A percentile compares a stretch with the other conserved stretches of the same genome.
Evolutionary conservation across 2,797 vertebrate genomes (phyloP).

Genomic region (Eptatretus atami): DNA sequence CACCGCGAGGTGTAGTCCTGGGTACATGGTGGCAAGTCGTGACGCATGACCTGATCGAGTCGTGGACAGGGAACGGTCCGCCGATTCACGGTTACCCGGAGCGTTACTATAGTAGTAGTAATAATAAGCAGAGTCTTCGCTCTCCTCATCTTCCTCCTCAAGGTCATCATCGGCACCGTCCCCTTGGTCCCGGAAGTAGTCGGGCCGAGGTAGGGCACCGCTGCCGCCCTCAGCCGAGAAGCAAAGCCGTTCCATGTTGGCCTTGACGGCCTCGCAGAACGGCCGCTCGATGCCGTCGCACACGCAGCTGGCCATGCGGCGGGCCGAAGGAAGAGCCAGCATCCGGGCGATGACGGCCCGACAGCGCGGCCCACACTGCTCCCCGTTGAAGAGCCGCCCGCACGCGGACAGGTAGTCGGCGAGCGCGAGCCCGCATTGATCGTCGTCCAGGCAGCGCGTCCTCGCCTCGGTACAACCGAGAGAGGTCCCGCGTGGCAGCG

Average conservation of each 20-base stretch:
- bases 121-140: too few species aligned
- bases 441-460: slow-evolving; percentile 23
- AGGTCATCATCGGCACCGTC: too few species aligned
- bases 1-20: too few species aligned
- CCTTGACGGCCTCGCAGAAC: slow-evolving; percentile 34
- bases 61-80: too few species aligned
- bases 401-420: slow-evolving; percentile 24
- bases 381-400: slow-evolving; percentile 34
- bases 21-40: too few species aligned
- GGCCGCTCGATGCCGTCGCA: slow-evolving; percentile 32
- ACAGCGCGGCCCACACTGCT: slow-evolving; percentile 23
- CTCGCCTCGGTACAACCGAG: slow-evolving; percentile 32
- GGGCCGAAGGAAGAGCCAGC: slow-evolving; percentile 21
- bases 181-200: too few species aligned
- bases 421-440: slow-evolving; percentile 19
- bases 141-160: too few species aligned
- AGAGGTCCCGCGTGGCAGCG: slow-evolving; percentile 12
- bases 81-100: too few species aligned
- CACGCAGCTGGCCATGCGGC: slow-evolving; percentile 22
- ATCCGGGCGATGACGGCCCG: slow-evolving; percentile 25
- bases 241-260: slow-evolving; percentile 30
- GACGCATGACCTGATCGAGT: too few species aligned
- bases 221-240: slow-evolving; percentile 15
- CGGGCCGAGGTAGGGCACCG: too few species aligned
- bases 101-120: too few species aligned